A percentile compares a stretch with the other conserved stretches of the same genome.
Conservation (phyloP, 2,113 vertebrate species). For the Xenus cinereus region DNA sequence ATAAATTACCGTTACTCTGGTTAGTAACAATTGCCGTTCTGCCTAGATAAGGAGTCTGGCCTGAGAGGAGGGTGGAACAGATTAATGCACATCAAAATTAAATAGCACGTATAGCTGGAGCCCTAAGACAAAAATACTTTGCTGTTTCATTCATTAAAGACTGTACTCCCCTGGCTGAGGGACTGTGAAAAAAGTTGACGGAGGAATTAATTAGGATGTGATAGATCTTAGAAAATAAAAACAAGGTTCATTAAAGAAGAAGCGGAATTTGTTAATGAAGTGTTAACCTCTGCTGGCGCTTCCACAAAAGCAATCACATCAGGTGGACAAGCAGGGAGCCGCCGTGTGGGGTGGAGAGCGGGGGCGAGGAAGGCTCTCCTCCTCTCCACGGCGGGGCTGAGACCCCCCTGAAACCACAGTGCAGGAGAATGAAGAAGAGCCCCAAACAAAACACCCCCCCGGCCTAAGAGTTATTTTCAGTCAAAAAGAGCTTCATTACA, state of each 20-base stretch:
- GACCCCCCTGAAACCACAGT: neutral
- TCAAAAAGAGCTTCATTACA: neutral
- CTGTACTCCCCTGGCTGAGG: neutral
- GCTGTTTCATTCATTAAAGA: neutral
- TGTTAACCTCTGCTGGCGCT: neutral
- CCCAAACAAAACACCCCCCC: neutral
- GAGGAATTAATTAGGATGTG: slow-evolving; percentile 7
- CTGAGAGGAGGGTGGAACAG: neutral
- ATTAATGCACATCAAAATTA: neutral
- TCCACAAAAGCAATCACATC: neutral
- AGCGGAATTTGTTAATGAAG: neutral
- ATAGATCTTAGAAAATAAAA: neutral
- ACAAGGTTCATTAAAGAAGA: neutral
- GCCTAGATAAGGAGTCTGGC: neutral
- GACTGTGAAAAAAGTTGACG: neutral
- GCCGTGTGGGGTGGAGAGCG: neutral
- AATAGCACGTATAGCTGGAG: neutral
- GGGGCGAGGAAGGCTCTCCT: neutral
- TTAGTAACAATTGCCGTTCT: neutral
- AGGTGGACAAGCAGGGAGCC: neutral
- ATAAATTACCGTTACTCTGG: neutral
- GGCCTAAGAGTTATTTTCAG: neutral
- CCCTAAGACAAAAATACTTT: neutral
- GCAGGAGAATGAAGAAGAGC: neutral
- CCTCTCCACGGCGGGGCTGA: neutral